These are phyloP conservation scores for Nesometra sesokonis DNA, from an alignment of 35 echinoderm and acorn worm species.

Conservation along the genomic window DNA sequence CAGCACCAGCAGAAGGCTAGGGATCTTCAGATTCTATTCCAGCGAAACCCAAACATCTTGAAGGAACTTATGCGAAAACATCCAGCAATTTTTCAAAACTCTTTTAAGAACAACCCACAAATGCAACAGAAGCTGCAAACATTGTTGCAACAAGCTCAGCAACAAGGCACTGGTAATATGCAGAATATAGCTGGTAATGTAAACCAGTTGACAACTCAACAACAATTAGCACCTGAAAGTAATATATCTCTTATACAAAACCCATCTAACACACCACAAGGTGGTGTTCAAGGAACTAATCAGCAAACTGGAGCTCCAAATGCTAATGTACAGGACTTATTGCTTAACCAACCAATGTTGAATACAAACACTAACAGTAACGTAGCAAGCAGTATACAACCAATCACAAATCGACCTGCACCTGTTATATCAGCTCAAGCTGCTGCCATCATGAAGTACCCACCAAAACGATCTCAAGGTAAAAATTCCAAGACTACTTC, in stretches of 20 bases:
- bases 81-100: not conserved
- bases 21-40: not conserved
- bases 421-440: not conserved
- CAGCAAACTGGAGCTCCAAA: not conserved
- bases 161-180: not conserved
- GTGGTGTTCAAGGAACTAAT: not conserved
- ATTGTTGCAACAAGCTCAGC: slow-evolving; percentile 6
- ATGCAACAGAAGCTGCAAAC: slow-evolving; percentile 18
- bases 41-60: not conserved
- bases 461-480: not conserved
- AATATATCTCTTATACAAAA: not conserved
- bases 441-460: not conserved
- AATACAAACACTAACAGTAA: not conserved
- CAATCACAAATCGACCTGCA: not conserved
- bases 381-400: not conserved
- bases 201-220: not conserved
- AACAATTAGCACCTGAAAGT: not conserved
- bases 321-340: not conserved
- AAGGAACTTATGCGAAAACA: not conserved
- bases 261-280: slow-evolving; percentile 1
- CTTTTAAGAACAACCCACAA: not conserved
- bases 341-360: not conserved
- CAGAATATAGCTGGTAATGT: slow-evolving; percentile 1
- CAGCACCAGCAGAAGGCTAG: not conserved
- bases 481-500: not conserved